Percentiles rank a stretch among this genome's conserved stretches.
Conservation (phyloP, 2,113 vertebrate genomes). For the Mastomys natalensis region DNA sequence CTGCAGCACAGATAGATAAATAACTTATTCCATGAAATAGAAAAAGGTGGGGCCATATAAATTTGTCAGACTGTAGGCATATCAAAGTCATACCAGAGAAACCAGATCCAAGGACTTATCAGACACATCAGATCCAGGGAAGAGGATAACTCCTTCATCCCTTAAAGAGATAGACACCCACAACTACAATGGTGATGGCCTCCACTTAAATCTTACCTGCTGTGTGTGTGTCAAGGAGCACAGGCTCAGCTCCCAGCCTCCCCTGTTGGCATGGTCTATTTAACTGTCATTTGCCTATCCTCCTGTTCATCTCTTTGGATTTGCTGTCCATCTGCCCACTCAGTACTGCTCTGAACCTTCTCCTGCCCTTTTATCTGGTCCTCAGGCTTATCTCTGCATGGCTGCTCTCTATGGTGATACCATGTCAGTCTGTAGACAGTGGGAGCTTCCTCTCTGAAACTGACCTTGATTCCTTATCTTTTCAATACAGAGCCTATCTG, state of each 20-base stretch:
- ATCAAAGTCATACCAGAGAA: background rate
- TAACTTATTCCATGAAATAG: background rate
- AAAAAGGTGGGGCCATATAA: background rate
- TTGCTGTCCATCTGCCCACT: background rate
- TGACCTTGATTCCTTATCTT: background rate
- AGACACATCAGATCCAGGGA: background rate
- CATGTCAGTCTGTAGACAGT: background rate
- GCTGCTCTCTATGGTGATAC: too few relatives aligned
- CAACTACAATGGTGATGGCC: background rate
- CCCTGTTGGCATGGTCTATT: background rate
- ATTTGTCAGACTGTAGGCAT: background rate
- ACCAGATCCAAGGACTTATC: background rate
- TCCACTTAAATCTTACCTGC: background rate
- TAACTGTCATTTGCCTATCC: background rate
- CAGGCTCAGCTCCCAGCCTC: background rate
- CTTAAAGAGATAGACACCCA: background rate
- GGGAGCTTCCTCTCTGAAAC: too few relatives aligned
- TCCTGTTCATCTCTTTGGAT: background rate
- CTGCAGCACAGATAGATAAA: background rate
- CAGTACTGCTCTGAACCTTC: background rate
- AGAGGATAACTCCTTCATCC: background rate
- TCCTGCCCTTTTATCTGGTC: background rate
- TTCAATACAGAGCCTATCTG: background rate
- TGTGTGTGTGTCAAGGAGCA: too few relatives aligned
- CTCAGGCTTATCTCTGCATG: background rate